Conservation (phyloP, 2,888 invertebrate genomes). For the Microdon myrmicae region DNA sequence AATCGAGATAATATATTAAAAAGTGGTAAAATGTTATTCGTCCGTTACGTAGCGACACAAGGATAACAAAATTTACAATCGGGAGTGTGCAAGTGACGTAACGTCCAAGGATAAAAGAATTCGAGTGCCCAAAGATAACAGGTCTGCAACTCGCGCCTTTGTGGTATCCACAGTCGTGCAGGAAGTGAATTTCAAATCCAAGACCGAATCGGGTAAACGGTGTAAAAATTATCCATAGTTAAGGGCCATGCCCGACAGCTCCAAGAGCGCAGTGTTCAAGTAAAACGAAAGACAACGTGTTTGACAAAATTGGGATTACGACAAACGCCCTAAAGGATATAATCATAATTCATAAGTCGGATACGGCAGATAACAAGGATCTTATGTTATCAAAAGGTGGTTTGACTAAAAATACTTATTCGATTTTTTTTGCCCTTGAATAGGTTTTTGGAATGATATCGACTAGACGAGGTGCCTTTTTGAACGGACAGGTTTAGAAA, state of each 20-base stretch:
- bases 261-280: too few relatives aligned
- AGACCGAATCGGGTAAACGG: too few relatives aligned
- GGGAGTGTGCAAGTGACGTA: conserved; percentile 50
- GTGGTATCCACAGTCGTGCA: conserved; percentile 4
- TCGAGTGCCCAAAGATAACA: too few relatives aligned
- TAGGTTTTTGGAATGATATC: conserved; percentile 28
- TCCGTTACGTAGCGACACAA: conserved; percentile 20
- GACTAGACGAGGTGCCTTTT: too few relatives aligned
- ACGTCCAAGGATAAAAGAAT: conserved; percentile 22
- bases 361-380: conserved; percentile 37
- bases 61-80: conserved; percentile 41
- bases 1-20: too few relatives aligned
- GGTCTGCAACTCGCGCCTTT: conserved; percentile 49
- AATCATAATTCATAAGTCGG: conserved; percentile 17
- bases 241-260: too few relatives aligned
- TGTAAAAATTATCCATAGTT: too few relatives aligned
- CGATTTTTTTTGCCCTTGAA: not conserved
- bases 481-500: too few relatives aligned
- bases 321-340: conserved; percentile 29
- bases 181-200: too few relatives aligned
- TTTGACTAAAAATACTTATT: not conserved
- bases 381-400: conserved; percentile 28
- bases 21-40: too few relatives aligned
- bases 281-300: too few relatives aligned
- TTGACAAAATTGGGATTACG: conserved; percentile 44